Base-by-base conservation (phyloP, 1,140 invertebrate genomes). In the Drosophila pachea region DNA sequence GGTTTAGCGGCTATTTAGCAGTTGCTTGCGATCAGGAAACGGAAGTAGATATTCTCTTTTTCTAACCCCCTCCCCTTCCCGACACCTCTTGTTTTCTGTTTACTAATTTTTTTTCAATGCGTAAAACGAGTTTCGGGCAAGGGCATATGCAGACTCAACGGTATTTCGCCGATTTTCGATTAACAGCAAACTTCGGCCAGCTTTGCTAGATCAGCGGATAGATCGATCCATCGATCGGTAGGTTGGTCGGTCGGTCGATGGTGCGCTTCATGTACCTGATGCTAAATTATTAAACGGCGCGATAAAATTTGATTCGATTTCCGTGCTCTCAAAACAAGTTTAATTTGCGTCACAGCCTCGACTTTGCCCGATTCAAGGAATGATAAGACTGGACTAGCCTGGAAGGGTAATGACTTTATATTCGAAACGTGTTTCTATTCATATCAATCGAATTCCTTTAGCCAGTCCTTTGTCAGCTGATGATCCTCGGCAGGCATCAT, bases 1-100 rank as follows among this genome's bases (percentile, higher is more conserved):
- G 67, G 53, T 71, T 66, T 66, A 65, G 65, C 63, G 49, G 42
- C 75, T 67, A 71, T 61, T 65, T 56, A 69, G 47, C 71, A 47
- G 60, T 77, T 68, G 48, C 52, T 49, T 32, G 65, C 73, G 79
- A 84, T 86, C 76, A 79, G 79, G 79, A 84, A 84, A 86, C 79
- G 79, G 79, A 84, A 84, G 79, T 76, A 55, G 22, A 22, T 22
- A 22, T 22, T 22, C 22, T 22, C 22, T 31, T 58, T 71, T 76
- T 67, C 70, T 68, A 42, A 66, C 65, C 67, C 73, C 68, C 43
- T 42, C 55, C 49, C 53, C 7, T 12, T 7, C 14, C 7, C 8
- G 6, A 36, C 8, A 38, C 11, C 11, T 38, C 8, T 38, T 38
- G 0, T 38, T 65, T 40, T 32, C 47, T 56, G n/a, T 53, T 66